These are phyloP conservation scores for Pachymerium ferrugineum DNA, from an alignment of 2,888 invertebrate genomes.

Conservation along the genomic window DNA sequence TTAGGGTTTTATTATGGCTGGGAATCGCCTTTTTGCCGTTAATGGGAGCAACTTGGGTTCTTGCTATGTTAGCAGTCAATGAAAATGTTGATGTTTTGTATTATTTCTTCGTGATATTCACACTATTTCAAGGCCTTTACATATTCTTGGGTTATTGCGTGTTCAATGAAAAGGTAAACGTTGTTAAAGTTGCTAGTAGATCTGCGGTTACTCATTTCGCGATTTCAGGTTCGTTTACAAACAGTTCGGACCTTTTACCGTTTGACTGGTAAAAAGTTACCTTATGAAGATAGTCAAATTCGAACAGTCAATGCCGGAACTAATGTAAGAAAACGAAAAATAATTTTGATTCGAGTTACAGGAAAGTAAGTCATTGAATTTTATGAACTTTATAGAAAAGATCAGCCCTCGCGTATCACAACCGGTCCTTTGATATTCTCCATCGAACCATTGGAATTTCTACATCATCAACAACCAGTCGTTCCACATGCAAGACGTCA, in stretches of 20 bases:
- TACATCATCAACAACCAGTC: constrained; percentile 87
- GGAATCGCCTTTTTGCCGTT: constrained; percentile 81
- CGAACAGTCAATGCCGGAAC: constrained; percentile 54
- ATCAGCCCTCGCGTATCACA: constrained; percentile 71
- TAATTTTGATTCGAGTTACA: background rate
- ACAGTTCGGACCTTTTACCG: constrained; percentile 54
- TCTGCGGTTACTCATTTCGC: constrained; percentile 1
- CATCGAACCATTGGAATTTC: constrained; percentile 72
- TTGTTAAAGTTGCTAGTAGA: background rate
- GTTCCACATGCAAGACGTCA: constrained; percentile 89
- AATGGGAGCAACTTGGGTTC: constrained; percentile 78
- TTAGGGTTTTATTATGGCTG: constrained; percentile 74
- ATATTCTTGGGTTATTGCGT: constrained; percentile 81
- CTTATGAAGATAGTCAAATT: constrained; percentile 47
- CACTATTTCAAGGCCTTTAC: constrained; percentile 73
- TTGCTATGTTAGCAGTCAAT: constrained; percentile 70
- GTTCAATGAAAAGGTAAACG: constrained; percentile 58
- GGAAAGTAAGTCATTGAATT: background rate
- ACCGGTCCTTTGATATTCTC: constrained; percentile 48
- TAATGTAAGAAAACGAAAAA: background rate
- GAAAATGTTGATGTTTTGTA: constrained; percentile 67
- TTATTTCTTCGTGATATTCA: constrained; percentile 68
- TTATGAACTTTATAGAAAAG: constrained; percentile 53
- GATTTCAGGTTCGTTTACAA: constrained; percentile 38
- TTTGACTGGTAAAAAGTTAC: constrained; percentile 58